Evolutionary conservation across 2,888 invertebrate species (phyloP).

Genomic region (Coleophora flavipennella): DNA sequence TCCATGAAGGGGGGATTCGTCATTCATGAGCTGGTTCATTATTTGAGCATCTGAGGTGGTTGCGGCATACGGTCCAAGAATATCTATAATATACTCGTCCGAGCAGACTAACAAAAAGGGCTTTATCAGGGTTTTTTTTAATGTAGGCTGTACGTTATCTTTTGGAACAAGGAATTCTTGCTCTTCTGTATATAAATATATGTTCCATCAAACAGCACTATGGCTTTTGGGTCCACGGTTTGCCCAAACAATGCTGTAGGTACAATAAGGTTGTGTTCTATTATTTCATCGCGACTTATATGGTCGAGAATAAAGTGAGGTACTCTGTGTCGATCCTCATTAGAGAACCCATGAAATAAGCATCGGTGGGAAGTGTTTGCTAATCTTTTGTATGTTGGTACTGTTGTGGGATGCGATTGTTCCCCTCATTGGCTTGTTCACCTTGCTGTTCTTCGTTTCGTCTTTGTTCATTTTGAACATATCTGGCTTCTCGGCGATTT

Average conservation of each 20-base stretch:
- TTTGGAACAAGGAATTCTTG: constrained; percentile 5
- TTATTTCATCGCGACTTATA: constrained; percentile 1
- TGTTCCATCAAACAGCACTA: constrained; percentile 7
- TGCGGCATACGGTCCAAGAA: constrained; percentile 14
- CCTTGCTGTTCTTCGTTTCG: background rate
- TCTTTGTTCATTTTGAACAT: constrained; percentile 2
- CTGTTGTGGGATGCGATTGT: background rate
- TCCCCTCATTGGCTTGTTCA: background rate
- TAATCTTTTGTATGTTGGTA: too few relatives aligned
- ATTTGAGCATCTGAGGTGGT: constrained; percentile 11
- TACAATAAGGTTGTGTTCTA: background rate
- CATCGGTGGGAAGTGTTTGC: too few relatives aligned
- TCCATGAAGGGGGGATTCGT: too few relatives aligned
- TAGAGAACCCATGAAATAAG: too few relatives aligned
- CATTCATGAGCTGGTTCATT: constrained; percentile 1
- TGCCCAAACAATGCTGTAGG: background rate
- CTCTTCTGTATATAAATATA: constrained; percentile 9
- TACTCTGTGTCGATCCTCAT: too few relatives aligned
- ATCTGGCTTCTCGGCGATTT: constrained; percentile 5
- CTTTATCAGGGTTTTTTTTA: constrained; percentile 14
- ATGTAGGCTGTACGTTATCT: constrained; percentile 3
- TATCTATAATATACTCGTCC: constrained; percentile 16
- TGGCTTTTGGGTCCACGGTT: background rate
- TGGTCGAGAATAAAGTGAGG: background rate
- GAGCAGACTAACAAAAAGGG: constrained; percentile 15